Base-by-base conservation (phyloP, 2,888 invertebrate species). In the Thera obeliscata region DNA sequence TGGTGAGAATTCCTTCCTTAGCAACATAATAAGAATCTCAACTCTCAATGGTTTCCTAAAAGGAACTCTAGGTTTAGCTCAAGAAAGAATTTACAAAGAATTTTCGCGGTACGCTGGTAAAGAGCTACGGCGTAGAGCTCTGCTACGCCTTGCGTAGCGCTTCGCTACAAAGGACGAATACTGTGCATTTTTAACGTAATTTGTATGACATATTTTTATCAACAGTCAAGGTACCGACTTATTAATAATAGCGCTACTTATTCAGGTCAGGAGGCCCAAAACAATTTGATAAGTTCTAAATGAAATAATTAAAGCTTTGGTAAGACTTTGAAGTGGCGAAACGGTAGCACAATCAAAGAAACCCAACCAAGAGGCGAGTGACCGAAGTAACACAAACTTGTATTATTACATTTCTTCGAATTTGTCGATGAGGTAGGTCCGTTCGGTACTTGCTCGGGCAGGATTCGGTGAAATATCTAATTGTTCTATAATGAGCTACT, bases 401-500 rank as follows among this genome's bases (percentile, higher is more conserved):
- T 62, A 41, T 62, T 58, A 66, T 62, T 58, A 62, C 61, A 62
- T 66, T 66, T 46, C 35, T 9, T 12, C 56, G 56, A 49, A 65
- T 36, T 65, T 55, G 33, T 22, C 41, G 56, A 56, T 5, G 12
- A 43, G 48, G 41, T 55, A 50, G 48, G 41, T 55, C 38, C 35
- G 5, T 49, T 12, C 35, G 38, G 48, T n/a, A 36, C 41, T 22
- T 38, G 50, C 11, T 4, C 56, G 22, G 6, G 3, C 7, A n/a
- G n/a, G 5, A n/a, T 50, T 57, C 58, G 43, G 52, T 48, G 36
- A 41, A 35, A 57, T 63, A 50, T 52, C 11, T 22, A 56, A 43
- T 41, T 41, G 38, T 60, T 52, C 49, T 59, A 38, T 58, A 50
- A 22, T 38, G 36, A 22, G 11, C 38, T 33, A n/a, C n/a, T n/a